Conservation (phyloP, 1,140 invertebrate species). For the Caerostris darwini region DNA sequence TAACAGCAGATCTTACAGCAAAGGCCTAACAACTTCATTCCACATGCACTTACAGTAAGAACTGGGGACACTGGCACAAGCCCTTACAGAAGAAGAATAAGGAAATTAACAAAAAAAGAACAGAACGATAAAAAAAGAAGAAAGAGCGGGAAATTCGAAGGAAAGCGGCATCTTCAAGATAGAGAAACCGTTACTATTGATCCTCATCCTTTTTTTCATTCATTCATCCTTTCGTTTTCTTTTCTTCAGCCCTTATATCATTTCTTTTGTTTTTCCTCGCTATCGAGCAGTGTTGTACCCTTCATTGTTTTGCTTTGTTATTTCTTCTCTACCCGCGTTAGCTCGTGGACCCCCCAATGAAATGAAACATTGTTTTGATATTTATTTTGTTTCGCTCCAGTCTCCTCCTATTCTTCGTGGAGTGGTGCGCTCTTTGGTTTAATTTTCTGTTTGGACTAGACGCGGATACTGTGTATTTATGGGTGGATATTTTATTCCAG, state of each 20-base stretch:
- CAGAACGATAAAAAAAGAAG: not conserved
- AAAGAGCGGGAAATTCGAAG: slow-evolving; percentile 8
- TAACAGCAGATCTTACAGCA: no score
- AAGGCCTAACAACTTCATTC: no score
- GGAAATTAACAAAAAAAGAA: not conserved
- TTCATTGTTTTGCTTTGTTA: slow-evolving; percentile 27
- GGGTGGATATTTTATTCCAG: slow-evolving; percentile 38
- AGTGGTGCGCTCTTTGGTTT: slow-evolving; percentile 19
- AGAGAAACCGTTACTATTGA: slow-evolving; percentile 48
- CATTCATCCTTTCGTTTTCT: not conserved
- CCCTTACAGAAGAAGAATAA: not conserved
- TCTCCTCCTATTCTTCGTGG: not conserved
- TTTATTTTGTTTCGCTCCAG: slow-evolving; percentile 44
- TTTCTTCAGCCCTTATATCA: slow-evolving; percentile 16
- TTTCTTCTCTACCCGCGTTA: not conserved
- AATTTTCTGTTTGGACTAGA: slow-evolving; percentile 51
- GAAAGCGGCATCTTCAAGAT: slow-evolving; percentile 14
- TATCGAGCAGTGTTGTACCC: slow-evolving; percentile 13
- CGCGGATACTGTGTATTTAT: slow-evolving; percentile 32
- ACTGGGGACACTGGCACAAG: not conserved
- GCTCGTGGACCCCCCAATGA: not conserved
- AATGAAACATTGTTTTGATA: slow-evolving; percentile 54
- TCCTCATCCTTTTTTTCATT: slow-evolving; percentile 21
- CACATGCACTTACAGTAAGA: not conserved
- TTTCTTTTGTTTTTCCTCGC: slow-evolving; percentile 35